Base-by-base conservation (phyloP, 2,797 vertebrate genomes). In the Dryobates pubescens region DNA sequence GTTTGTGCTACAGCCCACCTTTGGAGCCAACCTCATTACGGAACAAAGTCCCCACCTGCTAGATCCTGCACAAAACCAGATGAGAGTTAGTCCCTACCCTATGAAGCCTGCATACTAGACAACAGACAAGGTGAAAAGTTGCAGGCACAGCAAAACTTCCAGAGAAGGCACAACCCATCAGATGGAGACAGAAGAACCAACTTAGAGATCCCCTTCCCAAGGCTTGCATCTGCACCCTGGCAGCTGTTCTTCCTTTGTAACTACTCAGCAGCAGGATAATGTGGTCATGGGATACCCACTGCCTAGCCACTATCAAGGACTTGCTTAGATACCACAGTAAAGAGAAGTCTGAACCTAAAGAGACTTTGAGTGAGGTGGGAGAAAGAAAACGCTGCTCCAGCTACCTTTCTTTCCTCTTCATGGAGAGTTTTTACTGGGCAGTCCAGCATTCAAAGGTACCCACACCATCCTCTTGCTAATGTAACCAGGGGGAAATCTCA, bases 1-100 rank as follows among this genome's bases (percentile, higher is more conserved):
- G 15, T 53, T 68, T 41, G 17, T 54, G 26, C 17, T 47, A 16
- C 13, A 13, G 7, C 29, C 81, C 22, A 64, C 7, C 26, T 86
- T 84, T 51, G 49, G 71, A 88, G 19, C 15, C 2, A 11, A n/a
- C 12, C n/a, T 88, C 49, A 58, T 14, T 59, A 43, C 16, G 56
- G 3, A 69, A n/a, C 30, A 5, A 71, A 86, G 49, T 15, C 13
- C 14, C 17, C 14, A 45, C 17, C 26, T 64, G 24, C 7, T 17
- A 79, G 32, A 68, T 71, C 49, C 74, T 70, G 32, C 23, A n/a
- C 1, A 3, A 74, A 47, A 20, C 53, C 5, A 61, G 49, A 17
- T 0, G 0, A 73, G 22, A 76, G 7, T 7, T 78, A 6, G 0
- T 30, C 29, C 30, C n/a, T 77, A 41, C 17, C 24, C 2, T 17